A percentile compares a stretch with the other conserved stretches of the same genome.
Evolutionary conservation across 92 coral and sea anemone species (phyloP).

Genomic region (Actinostola sp.): DNA sequence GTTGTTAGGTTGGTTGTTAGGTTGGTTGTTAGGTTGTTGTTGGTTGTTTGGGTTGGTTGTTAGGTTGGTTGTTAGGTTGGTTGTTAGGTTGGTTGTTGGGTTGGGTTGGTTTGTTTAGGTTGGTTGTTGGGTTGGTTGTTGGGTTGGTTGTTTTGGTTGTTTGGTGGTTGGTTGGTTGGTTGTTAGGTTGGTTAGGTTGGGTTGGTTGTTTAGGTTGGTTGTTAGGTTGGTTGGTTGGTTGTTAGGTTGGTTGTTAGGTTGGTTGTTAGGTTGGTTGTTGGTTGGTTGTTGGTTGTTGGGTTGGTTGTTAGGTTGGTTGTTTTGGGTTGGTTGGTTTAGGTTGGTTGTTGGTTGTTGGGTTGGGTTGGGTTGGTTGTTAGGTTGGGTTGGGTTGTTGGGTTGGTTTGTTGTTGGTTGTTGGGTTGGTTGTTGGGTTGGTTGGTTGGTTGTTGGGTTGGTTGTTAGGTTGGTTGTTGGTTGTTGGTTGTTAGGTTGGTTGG

Average conservation of each 20-base stretch:
- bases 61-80: not conserved
- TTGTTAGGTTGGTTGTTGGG: not conserved
- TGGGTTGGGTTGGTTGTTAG: not conserved
- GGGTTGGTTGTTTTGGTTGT: not conserved
- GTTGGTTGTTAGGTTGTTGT: no score
- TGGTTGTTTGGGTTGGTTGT: not conserved
- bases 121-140: not conserved
- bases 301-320: not conserved
- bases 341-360: no score
- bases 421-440: no score
- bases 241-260: not conserved
- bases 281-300: not conserved
- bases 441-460: not conserved
- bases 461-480: no score
- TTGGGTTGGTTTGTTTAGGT: not conserved
- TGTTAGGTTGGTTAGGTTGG: not conserved
- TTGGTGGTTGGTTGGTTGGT: not conserved
- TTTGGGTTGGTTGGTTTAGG: not conserved
- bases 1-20: not conserved
- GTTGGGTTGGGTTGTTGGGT: not conserved
- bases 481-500: no score
- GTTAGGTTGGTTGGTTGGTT: slow-evolving; percentile 1
- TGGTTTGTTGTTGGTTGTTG: no score
- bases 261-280: not conserved
- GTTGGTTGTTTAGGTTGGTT: not conserved